Conservation (phyloP, 2,797 vertebrate species). For the Tachyglossus aculeatus region DNA sequence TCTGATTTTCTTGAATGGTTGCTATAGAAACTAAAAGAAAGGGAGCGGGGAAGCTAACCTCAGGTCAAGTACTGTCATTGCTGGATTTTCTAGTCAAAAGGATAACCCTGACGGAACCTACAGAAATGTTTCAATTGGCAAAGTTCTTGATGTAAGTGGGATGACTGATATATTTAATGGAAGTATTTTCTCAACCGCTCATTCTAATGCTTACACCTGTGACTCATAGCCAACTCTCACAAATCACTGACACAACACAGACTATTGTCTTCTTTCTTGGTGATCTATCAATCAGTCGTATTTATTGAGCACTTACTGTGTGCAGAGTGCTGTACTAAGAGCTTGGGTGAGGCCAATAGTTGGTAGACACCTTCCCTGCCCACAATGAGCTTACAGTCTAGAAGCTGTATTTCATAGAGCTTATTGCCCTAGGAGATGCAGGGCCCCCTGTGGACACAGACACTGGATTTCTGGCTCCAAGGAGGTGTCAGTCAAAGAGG, state of each 20-base stretch:
- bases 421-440: not conserved
- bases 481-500: conserved; percentile 21
- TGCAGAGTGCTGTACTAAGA: no score
- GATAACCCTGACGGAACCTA: accelerated
- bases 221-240: not conserved
- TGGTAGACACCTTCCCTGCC: no score
- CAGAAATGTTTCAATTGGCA: not conserved
- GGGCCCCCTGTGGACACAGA: not conserved
- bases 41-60: not conserved
- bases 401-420: conserved; percentile 21
- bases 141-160: no score
- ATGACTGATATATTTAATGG: accelerated
- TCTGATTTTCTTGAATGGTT: not conserved
- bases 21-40: not conserved
- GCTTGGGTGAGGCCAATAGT: conserved; percentile 34
- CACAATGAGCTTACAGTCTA: no score
- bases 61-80: not conserved
- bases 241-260: accelerated
- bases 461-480: conserved; percentile 49
- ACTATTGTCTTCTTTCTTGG: not conserved
- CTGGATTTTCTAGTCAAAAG: not conserved
- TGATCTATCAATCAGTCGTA: no score
- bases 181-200: not conserved
- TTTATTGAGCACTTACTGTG: no score
- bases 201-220: not conserved